Percentiles rank a stretch among this genome's conserved stretches.
Evolutionary conservation across 2,888 invertebrate species (phyloP).

Genomic region (Eilema caniola): DNA sequence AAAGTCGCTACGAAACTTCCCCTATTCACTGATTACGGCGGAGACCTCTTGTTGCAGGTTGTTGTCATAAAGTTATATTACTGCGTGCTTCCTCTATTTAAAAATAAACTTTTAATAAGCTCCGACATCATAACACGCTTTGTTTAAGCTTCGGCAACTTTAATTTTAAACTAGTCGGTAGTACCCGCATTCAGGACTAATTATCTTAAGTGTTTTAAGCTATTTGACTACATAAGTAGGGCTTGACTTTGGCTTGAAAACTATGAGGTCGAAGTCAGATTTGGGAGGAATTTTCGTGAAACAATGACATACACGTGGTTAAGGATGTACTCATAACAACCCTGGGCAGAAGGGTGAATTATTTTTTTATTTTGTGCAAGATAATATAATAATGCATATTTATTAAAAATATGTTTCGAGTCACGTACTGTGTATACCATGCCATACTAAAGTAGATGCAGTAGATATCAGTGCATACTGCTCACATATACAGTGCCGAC

Average conservation of each 20-base stretch:
- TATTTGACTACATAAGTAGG: not conserved
- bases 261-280: not conserved
- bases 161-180: conserved; percentile 38
- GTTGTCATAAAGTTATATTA: conserved; percentile 67
- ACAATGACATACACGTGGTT: not conserved
- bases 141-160: conserved; percentile 49
- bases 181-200: conserved; percentile 27
- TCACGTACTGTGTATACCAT: too few species aligned
- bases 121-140: conserved; percentile 54
- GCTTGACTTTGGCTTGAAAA: not conserved
- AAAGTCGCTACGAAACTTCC: conserved; percentile 46
- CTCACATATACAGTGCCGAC: not conserved
- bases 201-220: conserved; percentile 30
- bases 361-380: not conserved
- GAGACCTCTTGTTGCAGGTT: conserved; percentile 55
- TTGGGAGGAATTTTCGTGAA: too few species aligned
- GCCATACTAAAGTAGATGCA: too few species aligned
- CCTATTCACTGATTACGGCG: conserved; percentile 59
- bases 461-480: not conserved
- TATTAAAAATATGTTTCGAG: too few species aligned
- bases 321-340: not conserved
- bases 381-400: too few species aligned
- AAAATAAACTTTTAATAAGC: conserved; percentile 68
- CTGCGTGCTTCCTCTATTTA: conserved; percentile 60
- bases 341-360: too few species aligned